phyloP scores from a whole-genome alignment of 2,113 vertebrate species.

The Hippocampus comes region DNA sequence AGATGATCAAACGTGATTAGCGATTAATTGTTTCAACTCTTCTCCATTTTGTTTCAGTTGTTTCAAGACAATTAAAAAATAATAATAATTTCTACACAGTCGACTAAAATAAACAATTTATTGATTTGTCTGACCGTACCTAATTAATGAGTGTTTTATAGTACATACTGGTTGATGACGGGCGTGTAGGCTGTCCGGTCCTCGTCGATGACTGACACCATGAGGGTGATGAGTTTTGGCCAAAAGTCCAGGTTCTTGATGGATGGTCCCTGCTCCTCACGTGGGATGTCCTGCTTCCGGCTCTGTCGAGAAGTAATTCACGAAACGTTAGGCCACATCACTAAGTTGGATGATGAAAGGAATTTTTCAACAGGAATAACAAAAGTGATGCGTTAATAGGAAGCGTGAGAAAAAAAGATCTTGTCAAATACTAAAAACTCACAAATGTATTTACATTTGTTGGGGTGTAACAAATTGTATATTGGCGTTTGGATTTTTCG shows the following conservation, averaged over 20 bases:
- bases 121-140: not conserved
- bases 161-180: slow-evolving; percentile 88
- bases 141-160: not conserved
- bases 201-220: slow-evolving; percentile 92
- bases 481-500: too few species aligned
- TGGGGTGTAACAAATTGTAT: too few species aligned
- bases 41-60: not conserved
- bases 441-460: too few species aligned
- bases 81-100: not conserved
- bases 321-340: not conserved
- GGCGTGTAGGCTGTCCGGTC: slow-evolving; percentile 89
- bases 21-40: not conserved
- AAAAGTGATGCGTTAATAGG: not conserved
- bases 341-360: not conserved
- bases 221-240: slow-evolving; percentile 91
- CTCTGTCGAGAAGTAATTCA: slow-evolving; percentile 62
- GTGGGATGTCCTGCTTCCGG: slow-evolving; percentile 84
- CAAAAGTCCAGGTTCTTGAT: slow-evolving; percentile 94
- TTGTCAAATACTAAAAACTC: too few species aligned
- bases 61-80: not conserved
- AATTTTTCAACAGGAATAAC: not conserved
- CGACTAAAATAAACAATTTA: not conserved
- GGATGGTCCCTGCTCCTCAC: slow-evolving; percentile 90
- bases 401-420: not conserved
- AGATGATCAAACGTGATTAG: too few species aligned